phyloP scores from a whole-genome alignment of 2,113 vertebrate genomes.

The Bombycilla garrulus region DNA sequence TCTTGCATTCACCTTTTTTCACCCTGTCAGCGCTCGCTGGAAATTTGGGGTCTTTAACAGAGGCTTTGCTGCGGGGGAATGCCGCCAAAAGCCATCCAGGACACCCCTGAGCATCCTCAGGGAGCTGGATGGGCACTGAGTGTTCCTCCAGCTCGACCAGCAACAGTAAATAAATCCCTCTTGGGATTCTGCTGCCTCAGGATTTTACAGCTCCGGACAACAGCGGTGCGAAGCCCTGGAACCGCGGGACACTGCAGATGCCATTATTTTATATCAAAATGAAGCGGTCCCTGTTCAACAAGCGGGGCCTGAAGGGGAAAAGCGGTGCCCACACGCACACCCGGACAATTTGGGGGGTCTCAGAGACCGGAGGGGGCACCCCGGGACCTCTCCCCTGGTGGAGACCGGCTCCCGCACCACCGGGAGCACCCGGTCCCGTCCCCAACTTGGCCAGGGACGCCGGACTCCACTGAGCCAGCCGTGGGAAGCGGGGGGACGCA shows the following conservation, averaged over 20 bases:
- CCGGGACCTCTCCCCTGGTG: not conserved
- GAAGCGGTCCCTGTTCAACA: not conserved
- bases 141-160: not conserved
- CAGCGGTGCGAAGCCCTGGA: not conserved
- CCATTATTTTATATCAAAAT: not conserved
- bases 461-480: not conserved
- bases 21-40: not conserved
- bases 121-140: not conserved
- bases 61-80: rapidly evolving
- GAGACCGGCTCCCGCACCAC: not conserved
- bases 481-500: not conserved
- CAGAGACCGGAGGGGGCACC: not conserved
- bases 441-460: not conserved
- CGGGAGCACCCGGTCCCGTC: not conserved
- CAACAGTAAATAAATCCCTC: not conserved
- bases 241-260: not conserved
- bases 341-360: not conserved
- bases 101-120: not conserved
- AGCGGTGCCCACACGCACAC: not conserved
- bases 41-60: not conserved
- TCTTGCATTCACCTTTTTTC: not conserved
- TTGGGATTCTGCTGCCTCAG: not conserved
- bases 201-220: not conserved
- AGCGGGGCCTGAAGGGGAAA: not conserved
- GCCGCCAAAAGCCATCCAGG: not conserved